Base-by-base conservation (phyloP, 1,140 invertebrate species). In the Colletes gigas region DNA sequence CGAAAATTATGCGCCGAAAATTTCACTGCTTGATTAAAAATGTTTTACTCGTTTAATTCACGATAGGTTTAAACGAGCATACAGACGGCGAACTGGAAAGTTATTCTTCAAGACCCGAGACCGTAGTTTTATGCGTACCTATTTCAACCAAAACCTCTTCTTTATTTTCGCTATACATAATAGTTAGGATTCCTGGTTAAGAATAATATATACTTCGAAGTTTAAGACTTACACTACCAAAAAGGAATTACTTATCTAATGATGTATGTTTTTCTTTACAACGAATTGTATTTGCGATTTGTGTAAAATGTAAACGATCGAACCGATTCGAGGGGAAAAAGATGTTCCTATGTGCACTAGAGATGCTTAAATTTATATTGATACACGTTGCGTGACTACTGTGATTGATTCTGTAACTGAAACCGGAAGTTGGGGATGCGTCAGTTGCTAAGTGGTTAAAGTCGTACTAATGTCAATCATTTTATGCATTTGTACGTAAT, bases 381-480 rank as follows among this genome's bases (percentile, higher is more conserved):
- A 78, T 71, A 39, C 30, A n/a, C 30, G 47, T 78, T 71, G n/a
- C 57, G 65, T 77, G 41, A 69, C 66, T 21, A 39, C 21, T 41
- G 19, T 59, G 74, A 50, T 60, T 70, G 44, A 73, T 73, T 63
- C 71, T 5, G 44, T 10, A 52, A 73, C 7, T 1, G 21, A 50
- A 59, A 50, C 14, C 66, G 75, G 55, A 77, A 77, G 41, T 47
- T 17, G 17, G 44, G 17, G 41, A 30, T 77, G 54, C 54, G 54
- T 69, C 55, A 39, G 74, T n/a, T 17, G 55, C 57, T 70, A 21
- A 60, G 17, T 8, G 44, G 39, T 59, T 59, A 60, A 44, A 73
- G 60, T 75, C 60, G 81, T 76, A 55, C n/a, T 12, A 21, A 72
- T 66, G 77, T 85, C 82, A 76, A 84, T 85, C 72, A 74, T 52